These are phyloP conservation scores for Sternarchorhynchus goeldii DNA, from an alignment of 2,797 vertebrate species.

Conservation along the genomic window DNA sequence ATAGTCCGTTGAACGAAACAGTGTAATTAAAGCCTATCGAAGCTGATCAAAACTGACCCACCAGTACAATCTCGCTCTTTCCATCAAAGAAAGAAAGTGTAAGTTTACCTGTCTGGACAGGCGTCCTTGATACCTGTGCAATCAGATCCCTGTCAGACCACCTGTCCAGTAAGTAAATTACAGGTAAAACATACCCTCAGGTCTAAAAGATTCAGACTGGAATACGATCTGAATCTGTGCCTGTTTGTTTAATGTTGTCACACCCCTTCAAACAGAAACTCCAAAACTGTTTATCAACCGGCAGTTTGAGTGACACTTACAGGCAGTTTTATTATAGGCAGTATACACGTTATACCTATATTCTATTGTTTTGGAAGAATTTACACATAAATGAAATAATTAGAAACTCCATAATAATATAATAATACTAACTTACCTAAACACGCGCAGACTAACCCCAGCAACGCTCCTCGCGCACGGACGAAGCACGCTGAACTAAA, in stretches of 20 bases:
- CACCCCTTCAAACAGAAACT: conserved; percentile 25
- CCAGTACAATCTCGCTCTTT: too few species aligned
- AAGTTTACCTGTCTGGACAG: too few species aligned
- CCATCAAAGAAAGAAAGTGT: too few species aligned
- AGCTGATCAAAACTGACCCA: too few species aligned
- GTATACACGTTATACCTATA: not conserved
- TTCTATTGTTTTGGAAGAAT: not conserved
- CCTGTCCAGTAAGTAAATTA: too few species aligned
- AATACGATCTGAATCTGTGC: not conserved
- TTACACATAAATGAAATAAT: not conserved
- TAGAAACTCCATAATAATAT: not conserved
- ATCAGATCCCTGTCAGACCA: too few species aligned
- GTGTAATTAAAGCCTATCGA: too few species aligned
- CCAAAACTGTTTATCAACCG: conserved; percentile 17
- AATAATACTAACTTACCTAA: conserved; percentile 49
- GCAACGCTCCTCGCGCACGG: conserved; percentile 48
- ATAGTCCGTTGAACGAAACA: too few species aligned
- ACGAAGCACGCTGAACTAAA: conserved; percentile 51
- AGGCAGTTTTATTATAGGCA: not conserved
- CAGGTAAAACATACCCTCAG: too few species aligned
- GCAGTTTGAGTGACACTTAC: conserved; percentile 25
- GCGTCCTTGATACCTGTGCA: too few species aligned
- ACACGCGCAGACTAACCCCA: conserved; percentile 38
- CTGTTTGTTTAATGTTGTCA: conserved; percentile 30
- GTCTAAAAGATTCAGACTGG: too few species aligned